phyloP scores from a whole-genome alignment of 2,888 invertebrate species.

The Temnothorax rugatulus region DNA sequence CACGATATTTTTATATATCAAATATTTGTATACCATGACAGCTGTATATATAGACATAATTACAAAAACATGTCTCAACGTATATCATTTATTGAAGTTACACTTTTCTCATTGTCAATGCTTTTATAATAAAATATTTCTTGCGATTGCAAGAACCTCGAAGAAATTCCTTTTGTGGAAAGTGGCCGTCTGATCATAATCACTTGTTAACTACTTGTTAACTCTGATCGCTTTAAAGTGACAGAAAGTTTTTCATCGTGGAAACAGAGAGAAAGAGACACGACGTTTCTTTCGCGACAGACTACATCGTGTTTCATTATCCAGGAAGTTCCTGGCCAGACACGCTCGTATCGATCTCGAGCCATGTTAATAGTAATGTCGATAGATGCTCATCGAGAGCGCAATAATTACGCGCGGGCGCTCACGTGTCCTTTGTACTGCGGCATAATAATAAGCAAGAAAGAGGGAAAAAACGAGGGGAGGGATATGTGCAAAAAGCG shows the following conservation, averaged over 20 bases:
- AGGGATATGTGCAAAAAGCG: constrained; percentile 62
- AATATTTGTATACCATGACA: not conserved
- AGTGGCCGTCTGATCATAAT: constrained; percentile 1
- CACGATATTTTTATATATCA: not conserved
- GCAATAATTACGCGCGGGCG: constrained; percentile 30
- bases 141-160: not conserved
- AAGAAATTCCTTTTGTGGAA: constrained; percentile 11
- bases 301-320: constrained; percentile 6
- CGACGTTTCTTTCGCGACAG: constrained; percentile 3
- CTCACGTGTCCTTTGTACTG: constrained; percentile 36
- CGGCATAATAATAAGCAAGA: not conserved
- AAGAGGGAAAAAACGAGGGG: not conserved
- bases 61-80: not conserved
- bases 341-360: constrained; percentile 56
- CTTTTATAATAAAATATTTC: not conserved
- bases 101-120: not conserved
- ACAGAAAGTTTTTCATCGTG: not conserved
- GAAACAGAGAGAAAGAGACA: not conserved
- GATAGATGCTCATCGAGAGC: constrained; percentile 45
- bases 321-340: constrained; percentile 29
- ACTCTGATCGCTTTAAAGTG: constrained; percentile 39
- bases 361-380: constrained; percentile 22
- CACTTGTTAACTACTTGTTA: constrained; percentile 38
- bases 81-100: not conserved
- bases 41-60: not conserved